A percentile compares a stretch with the other conserved stretches of the same genome.
These are phyloP conservation scores for Poecilia picta DNA, from an alignment of 2,797 vertebrate species.

Conservation along the genomic window DNA sequence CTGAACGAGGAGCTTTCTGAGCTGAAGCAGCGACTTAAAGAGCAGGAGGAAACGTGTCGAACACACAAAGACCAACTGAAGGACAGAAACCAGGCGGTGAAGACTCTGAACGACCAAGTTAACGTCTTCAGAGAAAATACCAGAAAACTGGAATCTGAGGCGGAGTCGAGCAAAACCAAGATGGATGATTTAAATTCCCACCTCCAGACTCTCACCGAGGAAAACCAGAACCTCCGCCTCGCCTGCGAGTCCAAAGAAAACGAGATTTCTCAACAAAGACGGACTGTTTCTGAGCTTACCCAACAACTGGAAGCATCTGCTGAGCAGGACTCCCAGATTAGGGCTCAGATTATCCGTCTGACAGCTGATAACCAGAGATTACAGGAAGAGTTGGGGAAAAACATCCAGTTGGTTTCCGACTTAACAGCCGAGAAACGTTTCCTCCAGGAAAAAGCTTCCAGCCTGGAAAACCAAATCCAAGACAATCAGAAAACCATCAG, in stretches of 20 bases:
- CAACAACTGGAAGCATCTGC: constrained; percentile 46
- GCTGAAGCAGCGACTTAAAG: constrained; percentile 65
- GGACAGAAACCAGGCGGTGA: constrained; percentile 52
- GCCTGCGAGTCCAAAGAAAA: constrained; percentile 73
- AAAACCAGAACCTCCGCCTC: constrained; percentile 61
- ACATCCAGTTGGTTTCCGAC: constrained; percentile 60
- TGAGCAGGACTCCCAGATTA: constrained; percentile 64
- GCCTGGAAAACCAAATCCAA: constrained; percentile 66
- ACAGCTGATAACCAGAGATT: constrained; percentile 75
- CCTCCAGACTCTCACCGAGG: constrained; percentile 47
- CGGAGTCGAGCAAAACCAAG: constrained; percentile 41
- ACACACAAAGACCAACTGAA: constrained; percentile 69
- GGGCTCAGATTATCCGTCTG: constrained; percentile 70
- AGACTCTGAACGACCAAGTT: constrained; percentile 67
- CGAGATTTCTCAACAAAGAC: constrained; percentile 69
- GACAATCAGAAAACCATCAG: constrained; percentile 72
- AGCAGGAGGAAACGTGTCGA: constrained; percentile 67
- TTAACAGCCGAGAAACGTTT: constrained; percentile 65
- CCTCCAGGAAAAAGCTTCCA: constrained; percentile 69
- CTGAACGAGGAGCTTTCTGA: constrained; percentile 62
- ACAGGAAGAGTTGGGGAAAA: constrained; percentile 72
- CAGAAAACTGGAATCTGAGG: constrained; percentile 71
- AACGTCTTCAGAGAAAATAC: constrained; percentile 60
- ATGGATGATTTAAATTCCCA: constrained; percentile 41
- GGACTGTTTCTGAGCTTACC: constrained; percentile 69